These are phyloP conservation scores for Mesorhabditis sp. DNA, from an alignment of 2,888 invertebrate species.

Conservation along the genomic window DNA sequence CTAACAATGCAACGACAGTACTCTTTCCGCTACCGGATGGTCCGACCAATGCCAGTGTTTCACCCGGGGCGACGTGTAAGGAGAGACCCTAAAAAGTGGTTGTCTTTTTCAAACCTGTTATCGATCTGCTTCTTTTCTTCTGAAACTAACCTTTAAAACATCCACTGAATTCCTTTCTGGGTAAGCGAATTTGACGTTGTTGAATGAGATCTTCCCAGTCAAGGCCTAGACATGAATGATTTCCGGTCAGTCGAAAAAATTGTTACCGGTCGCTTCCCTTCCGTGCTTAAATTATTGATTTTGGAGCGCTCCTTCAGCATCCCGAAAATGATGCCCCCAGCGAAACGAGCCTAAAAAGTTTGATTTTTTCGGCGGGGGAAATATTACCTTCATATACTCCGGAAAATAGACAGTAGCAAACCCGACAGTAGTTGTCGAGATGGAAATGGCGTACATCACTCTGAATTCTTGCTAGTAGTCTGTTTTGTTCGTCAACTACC, in stretches of 20 bases:
- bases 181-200: constrained; percentile 58
- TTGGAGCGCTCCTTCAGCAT: constrained; percentile 56
- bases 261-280: constrained; percentile 36
- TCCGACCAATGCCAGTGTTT: constrained; percentile 47
- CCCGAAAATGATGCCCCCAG: constrained; percentile 59
- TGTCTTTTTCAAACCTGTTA: background rate
- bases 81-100: constrained; percentile 26
- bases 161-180: constrained; percentile 56
- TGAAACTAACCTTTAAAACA: constrained; percentile 20
- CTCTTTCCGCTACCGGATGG: constrained; percentile 62
- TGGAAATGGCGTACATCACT: constrained; percentile 40
- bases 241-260: background rate
- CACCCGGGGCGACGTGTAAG: constrained; percentile 6
- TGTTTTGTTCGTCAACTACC: constrained; percentile 37
- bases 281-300: constrained; percentile 57
- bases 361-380: too few species aligned
- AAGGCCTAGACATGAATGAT: constrained; percentile 24
- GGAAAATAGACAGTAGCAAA: constrained; percentile 58
- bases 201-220: constrained; percentile 40
- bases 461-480: constrained; percentile 21
- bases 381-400: constrained; percentile 59
- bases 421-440: constrained; percentile 58
- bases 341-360: constrained; percentile 10
- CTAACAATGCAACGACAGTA: constrained; percentile 64
- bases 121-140: constrained; percentile 6